Conservation (phyloP, 2,888 invertebrate genomes). For the Stegophylla sp. region DNA sequence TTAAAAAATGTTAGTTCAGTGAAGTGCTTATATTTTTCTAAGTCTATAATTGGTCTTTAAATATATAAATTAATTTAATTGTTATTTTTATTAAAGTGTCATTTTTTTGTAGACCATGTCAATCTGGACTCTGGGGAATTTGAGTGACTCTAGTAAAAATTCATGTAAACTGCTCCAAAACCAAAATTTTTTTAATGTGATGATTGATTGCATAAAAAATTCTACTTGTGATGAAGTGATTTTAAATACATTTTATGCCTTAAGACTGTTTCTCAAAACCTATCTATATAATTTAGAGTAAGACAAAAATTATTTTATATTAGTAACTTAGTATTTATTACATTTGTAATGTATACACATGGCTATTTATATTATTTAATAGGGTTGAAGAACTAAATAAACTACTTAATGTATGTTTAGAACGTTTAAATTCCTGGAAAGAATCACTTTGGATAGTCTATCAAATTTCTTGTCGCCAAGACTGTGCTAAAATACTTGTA, state of each 20-base stretch:
- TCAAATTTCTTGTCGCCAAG: constrained; percentile 43
- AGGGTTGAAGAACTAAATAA: constrained; percentile 25
- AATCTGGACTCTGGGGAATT: constrained; percentile 65
- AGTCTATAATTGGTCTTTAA: too few species aligned
- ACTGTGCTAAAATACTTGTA: neutral
- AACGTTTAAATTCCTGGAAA: constrained; percentile 35
- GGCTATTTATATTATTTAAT: constrained; percentile 2
- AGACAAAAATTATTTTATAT: neutral
- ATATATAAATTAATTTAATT: too few species aligned
- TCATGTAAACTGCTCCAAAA: constrained; percentile 64
- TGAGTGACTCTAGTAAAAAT: constrained; percentile 63
- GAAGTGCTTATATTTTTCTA: too few species aligned
- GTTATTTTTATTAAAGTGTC: neutral
- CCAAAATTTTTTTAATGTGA: constrained; percentile 63
- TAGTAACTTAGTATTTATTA: neutral
- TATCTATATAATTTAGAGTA: constrained; percentile 33
- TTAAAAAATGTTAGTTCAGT: too few species aligned
- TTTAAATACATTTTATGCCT: constrained; percentile 42
- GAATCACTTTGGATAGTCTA: constrained; percentile 53
- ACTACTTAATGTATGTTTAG: constrained; percentile 25
- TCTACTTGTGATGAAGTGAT: constrained; percentile 48
- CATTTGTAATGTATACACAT: neutral
- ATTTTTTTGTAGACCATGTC: constrained; percentile 64
- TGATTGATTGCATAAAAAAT: constrained; percentile 34
- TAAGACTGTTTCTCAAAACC: constrained; percentile 50